These are phyloP conservation scores for Trachurus trachurus DNA, from an alignment of 2,797 vertebrate species.

Conservation along the genomic window DNA sequence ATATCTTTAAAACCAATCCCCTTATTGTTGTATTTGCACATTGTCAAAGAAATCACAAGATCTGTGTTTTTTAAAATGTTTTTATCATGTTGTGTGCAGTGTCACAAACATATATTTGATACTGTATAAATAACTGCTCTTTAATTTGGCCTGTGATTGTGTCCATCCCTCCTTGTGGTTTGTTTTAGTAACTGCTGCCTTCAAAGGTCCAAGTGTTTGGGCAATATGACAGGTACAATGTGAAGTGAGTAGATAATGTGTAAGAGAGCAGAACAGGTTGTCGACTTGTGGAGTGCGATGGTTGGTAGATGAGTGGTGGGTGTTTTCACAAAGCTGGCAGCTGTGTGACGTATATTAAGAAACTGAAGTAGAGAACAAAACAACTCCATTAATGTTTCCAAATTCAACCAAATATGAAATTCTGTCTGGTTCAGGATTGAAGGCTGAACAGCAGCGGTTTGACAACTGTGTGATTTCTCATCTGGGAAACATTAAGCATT, in stretches of 20 bases:
- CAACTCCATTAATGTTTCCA: neutral
- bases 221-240: neutral
- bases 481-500: neutral
- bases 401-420: neutral
- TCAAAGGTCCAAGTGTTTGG: neutral
- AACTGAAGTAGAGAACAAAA: neutral
- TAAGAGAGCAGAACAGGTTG: neutral
- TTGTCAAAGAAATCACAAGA: neutral
- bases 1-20: neutral
- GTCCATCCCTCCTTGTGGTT: neutral
- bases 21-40: conserved; percentile 30
- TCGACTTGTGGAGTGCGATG: neutral
- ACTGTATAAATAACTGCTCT: conserved; percentile 25
- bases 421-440: neutral
- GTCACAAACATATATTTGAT: conserved; percentile 18
- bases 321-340: neutral
- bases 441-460: neutral
- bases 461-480: neutral
- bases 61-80: neutral
- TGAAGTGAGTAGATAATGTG: neutral
- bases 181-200: neutral
- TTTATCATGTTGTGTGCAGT: neutral
- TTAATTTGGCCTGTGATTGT: neutral
- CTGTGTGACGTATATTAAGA: neutral
- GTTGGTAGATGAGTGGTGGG: no score